Percentiles rank a stretch among this genome's conserved stretches.
Evolutionary conservation across 2,888 invertebrate genomes (phyloP).

Genomic region (Watsonalla cultraria): DNA sequence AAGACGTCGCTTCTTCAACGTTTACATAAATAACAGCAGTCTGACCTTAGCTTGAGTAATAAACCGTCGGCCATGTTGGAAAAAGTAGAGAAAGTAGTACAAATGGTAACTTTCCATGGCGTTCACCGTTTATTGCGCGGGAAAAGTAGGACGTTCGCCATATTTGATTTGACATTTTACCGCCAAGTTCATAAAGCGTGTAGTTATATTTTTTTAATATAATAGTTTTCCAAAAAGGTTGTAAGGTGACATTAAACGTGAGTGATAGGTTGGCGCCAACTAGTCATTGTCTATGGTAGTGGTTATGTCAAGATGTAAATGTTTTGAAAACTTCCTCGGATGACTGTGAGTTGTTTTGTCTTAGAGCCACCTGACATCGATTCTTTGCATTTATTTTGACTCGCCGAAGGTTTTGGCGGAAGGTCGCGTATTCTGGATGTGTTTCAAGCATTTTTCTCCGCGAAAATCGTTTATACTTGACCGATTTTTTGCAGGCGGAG

Average conservation of each 20-base stretch:
- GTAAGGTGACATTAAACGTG: background rate
- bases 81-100: slow-evolving; percentile 79
- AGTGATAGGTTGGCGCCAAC: slow-evolving; percentile 49
- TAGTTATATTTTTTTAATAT: background rate
- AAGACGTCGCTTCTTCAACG: background rate
- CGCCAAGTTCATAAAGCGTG: slow-evolving; percentile 30
- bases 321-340: slow-evolving; percentile 55
- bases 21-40: slow-evolving; percentile 27
- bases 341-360: slow-evolving; percentile 47
- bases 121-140: slow-evolving; percentile 63
- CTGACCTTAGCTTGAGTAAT: slow-evolving; percentile 63
- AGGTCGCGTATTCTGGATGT: slow-evolving; percentile 48
- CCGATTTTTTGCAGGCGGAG: slow-evolving; percentile 64
- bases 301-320: slow-evolving; percentile 51
- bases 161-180: slow-evolving; percentile 65
- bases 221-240: slow-evolving; percentile 1
- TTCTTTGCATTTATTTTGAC: slow-evolving; percentile 26
- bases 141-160: slow-evolving; percentile 74
- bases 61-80: slow-evolving; percentile 69
- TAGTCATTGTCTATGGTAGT: slow-evolving; percentile 47
- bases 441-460: slow-evolving; percentile 47
- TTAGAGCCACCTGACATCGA: slow-evolving; percentile 17
- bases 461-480: slow-evolving; percentile 56
- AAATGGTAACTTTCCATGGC: slow-evolving; percentile 74
- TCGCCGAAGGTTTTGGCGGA: slow-evolving; percentile 22